phyloP scores from a whole-genome alignment of 2,113 vertebrate genomes.

The Piaya cayana region DNA sequence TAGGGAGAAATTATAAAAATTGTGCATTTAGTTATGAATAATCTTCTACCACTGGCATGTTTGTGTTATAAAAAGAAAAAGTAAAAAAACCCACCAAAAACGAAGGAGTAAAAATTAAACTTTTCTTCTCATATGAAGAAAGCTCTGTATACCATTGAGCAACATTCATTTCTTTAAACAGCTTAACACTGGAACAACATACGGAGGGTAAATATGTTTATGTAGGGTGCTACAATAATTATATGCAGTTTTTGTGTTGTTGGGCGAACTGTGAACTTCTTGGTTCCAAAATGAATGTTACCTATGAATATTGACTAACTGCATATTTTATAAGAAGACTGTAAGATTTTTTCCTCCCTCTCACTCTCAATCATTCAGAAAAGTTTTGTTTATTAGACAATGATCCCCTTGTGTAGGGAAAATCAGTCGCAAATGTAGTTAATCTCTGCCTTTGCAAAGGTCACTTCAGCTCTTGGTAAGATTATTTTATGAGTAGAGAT shows the following conservation, averaged over 20 bases:
- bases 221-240: background rate
- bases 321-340: background rate
- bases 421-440: background rate
- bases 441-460: background rate
- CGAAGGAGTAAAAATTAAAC: background rate
- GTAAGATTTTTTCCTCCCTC: background rate
- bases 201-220: background rate
- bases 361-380: background rate
- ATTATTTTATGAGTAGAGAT: background rate
- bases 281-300: background rate
- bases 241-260: background rate
- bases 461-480: background rate
- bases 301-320: background rate
- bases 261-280: background rate
- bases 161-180: background rate
- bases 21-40: background rate
- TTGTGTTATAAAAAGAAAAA: background rate
- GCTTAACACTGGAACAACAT: background rate
- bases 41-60: background rate
- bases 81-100: fast-evolving
- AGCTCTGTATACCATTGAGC: background rate
- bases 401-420: background rate
- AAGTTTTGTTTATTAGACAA: background rate
- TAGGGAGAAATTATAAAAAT: background rate
- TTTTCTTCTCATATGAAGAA: background rate